A percentile compares a stretch with the other conserved stretches of the same genome.
phyloP scores from a whole-genome alignment of 2,888 invertebrate genomes.

The Elysia crispata region DNA sequence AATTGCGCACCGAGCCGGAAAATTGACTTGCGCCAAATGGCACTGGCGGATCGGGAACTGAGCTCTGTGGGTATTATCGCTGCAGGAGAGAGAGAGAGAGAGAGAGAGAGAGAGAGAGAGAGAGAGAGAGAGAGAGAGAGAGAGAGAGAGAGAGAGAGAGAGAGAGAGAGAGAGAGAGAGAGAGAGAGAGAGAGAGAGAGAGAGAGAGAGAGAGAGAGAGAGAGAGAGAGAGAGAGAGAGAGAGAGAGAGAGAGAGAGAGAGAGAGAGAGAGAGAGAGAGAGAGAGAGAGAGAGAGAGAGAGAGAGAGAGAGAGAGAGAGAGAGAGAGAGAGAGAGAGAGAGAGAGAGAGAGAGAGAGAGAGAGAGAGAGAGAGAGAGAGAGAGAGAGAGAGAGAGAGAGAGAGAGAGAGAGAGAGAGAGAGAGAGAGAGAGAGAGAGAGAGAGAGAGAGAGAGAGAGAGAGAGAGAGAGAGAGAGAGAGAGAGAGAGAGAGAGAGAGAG shows the following conservation, averaged over 20 bases:
- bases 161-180: slow-evolving; percentile 43
- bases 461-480: slow-evolving; percentile 32
- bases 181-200: slow-evolving; percentile 42
- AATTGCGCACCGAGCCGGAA: neutral
- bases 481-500: slow-evolving; percentile 42
- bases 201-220: slow-evolving; percentile 34
- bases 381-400: slow-evolving; percentile 9
- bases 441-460: slow-evolving; percentile 17
- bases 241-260: neutral
- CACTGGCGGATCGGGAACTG: neutral
- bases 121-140: slow-evolving; percentile 14
- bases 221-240: neutral
- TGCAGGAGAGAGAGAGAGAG: too few relatives aligned
- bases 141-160: slow-evolving; percentile 35
- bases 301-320: slow-evolving; percentile 34
- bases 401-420: neutral
- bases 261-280: slow-evolving; percentile 10
- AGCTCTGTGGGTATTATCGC: neutral
- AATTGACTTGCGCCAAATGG: neutral
- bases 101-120: neutral
- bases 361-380: slow-evolving; percentile 35
- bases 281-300: slow-evolving; percentile 14
- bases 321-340: slow-evolving; percentile 42
- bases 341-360: slow-evolving; percentile 42
- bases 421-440: neutral